A percentile compares a stretch with the other conserved stretches of the same genome.
These are phyloP conservation scores for Drosophila mercatorum DNA, from an alignment of 2,888 invertebrate genomes.

Conservation along the genomic window DNA sequence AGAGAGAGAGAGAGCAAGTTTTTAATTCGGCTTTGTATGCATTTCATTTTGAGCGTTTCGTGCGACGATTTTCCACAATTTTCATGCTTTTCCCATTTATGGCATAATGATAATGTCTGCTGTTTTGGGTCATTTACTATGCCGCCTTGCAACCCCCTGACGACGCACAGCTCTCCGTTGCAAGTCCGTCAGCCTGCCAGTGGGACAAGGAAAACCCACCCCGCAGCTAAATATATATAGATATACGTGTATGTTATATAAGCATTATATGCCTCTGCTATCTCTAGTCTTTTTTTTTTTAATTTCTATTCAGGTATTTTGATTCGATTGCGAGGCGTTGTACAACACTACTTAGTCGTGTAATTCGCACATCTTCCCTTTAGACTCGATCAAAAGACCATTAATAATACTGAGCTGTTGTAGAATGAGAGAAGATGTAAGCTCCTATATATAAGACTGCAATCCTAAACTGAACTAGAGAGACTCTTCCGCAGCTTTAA, in stretches of 20 bases:
- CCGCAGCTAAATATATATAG: slow-evolving; percentile 3
- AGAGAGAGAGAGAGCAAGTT: background rate
- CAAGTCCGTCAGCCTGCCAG: background rate
- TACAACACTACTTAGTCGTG: background rate
- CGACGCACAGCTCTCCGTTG: background rate
- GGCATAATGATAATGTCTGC: slow-evolving; percentile 69
- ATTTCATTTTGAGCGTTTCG: slow-evolving; percentile 45
- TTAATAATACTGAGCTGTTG: background rate
- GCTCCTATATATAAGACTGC: background rate
- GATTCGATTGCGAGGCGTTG: background rate
- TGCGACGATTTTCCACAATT: slow-evolving; percentile 58
- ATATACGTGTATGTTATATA: background rate
- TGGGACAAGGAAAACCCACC: slow-evolving; percentile 7
- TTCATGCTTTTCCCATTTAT: slow-evolving; percentile 65
- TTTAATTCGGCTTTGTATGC: slow-evolving; percentile 59
- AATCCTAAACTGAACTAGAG: background rate
- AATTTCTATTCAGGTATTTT: background rate
- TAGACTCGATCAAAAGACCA: background rate
- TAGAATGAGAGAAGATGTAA: no score
- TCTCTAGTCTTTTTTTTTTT: background rate
- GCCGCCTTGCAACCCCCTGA: slow-evolving; percentile 32
- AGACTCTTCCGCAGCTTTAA: background rate
- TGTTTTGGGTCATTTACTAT: slow-evolving; percentile 69
- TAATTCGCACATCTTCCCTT: background rate
- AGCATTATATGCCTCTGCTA: background rate